Base-by-base conservation (phyloP, 2,797 vertebrate species). In the Leptodactylus fallax region DNA sequence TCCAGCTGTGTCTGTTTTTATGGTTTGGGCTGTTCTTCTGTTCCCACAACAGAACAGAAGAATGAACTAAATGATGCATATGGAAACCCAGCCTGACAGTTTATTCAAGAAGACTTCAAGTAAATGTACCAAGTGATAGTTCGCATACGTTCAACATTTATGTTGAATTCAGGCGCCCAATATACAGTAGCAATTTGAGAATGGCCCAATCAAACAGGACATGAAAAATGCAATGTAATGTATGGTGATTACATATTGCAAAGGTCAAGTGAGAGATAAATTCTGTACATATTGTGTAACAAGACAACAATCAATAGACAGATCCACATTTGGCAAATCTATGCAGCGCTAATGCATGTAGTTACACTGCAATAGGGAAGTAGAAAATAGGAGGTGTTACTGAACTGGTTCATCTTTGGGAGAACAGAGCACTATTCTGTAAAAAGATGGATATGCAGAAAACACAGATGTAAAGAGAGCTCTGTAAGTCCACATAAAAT, bases 401-500 rank as follows among this genome's bases (percentile, higher is more conserved):
- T n/a, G 55, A 17, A 60, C 45, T 13, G 58, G 27, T 19, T 36
- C 3, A 36, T 21, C 4, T 61, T n/a, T 45, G n/a, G 58, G 25
- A 17, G 78, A 3, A 17, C 11, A 61, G 76, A 16, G 11, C 11
- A 60, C 8, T 60, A 21, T 12, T 12, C 49, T 9, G 12, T 0
- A 78, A 8, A 78, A 1, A 47, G 79, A 80, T n/a, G 17, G 45
- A 63, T 49, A 63, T n/a, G 36, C 21, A 25, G 17, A 56, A 53
- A 45, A 69, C 7, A 27, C 65, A 72, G 14, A 67, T 56, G 7
- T n/a, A 19, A n/a, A 72, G 21, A 27, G 55, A 60, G 17, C 67
- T 58, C 51, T 56, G 19, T 60, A 47, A 76, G 56, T 47, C 53
- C 45, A 85, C 63, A 85, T 49, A 47, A 82, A 63, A 63, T 63